A percentile compares a stretch with the other conserved stretches of the same genome.
Evolutionary conservation across 2,797 vertebrate genomes (phyloP).

Genomic region (Manis pentadactyla): DNA sequence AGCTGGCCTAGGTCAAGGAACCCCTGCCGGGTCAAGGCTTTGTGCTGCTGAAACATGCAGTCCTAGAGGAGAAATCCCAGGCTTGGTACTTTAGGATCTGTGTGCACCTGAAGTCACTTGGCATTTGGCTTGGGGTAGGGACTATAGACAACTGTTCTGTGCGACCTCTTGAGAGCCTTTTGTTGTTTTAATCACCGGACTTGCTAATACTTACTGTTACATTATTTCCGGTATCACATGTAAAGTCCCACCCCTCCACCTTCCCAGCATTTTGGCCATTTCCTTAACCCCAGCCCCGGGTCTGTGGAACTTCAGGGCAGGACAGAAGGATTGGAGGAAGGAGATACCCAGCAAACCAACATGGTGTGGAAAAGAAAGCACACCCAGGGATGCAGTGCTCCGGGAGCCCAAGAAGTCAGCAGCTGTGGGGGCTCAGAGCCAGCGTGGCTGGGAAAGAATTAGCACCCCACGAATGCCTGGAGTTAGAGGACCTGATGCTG

Average conservation of each 20-base stretch:
- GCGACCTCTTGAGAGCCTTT: neutral
- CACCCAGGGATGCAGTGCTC: neutral
- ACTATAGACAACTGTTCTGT: neutral
- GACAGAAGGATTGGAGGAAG: neutral
- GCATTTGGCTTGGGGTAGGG: neutral
- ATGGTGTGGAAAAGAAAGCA: neutral
- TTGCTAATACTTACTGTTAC: neutral
- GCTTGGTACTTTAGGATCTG: neutral
- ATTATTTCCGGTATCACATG: neutral
- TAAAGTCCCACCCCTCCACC: neutral
- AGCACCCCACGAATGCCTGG: neutral
- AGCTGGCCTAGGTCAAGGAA: neutral
- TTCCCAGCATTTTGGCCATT: neutral
- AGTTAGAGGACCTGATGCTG: neutral
- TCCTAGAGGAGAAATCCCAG: neutral
- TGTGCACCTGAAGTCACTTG: neutral
- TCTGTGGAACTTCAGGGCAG: neutral
- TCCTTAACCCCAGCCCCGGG: neutral
- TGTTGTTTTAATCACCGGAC: neutral
- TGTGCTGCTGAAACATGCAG: neutral
- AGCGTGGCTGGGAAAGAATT: neutral
- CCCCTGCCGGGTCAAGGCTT: neutral
- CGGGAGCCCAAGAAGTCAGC: neutral
- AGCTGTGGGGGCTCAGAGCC: neutral
- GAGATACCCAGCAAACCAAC: fast-evolving